Conservation (phyloP, 1,140 invertebrate species). For the Lordiphosa stackelbergi region DNA sequence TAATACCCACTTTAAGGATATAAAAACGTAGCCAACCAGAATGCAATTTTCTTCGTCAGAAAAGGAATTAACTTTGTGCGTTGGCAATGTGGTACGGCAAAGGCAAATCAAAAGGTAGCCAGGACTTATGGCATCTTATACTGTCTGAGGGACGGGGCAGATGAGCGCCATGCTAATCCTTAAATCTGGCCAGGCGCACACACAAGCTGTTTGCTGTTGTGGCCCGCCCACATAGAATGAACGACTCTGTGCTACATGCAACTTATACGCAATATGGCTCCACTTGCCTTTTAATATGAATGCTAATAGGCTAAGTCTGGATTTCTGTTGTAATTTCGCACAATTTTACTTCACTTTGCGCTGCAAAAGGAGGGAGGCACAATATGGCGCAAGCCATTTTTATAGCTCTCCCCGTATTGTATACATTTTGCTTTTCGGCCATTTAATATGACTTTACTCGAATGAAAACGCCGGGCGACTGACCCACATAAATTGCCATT, state of each 20-base stretch:
- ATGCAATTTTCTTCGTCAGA: constrained; percentile 64
- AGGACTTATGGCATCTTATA: constrained; percentile 37
- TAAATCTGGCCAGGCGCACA: constrained; percentile 69
- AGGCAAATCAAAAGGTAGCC: constrained; percentile 54
- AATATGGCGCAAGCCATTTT: constrained; percentile 66
- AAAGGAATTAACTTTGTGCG: constrained; percentile 67
- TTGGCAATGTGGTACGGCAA: constrained; percentile 10
- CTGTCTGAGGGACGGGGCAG: constrained; percentile 3
- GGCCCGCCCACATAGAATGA: constrained; percentile 30
- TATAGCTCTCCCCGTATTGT: constrained; percentile 46
- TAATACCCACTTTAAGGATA: constrained; percentile 9
- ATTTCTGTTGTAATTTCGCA: constrained; percentile 71
- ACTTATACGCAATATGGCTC: constrained; percentile 74
- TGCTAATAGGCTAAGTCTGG: constrained; percentile 75
- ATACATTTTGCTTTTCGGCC: constrained; percentile 4
- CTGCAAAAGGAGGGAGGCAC: constrained; percentile 46
- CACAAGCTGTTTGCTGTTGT: constrained; percentile 43
- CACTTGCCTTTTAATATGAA: constrained; percentile 76
- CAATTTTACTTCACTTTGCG: constrained; percentile 75
- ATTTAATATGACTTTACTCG: constrained; percentile 49
- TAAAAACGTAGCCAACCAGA: constrained; percentile 61
- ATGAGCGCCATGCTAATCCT: constrained; percentile 64
- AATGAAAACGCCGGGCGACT: constrained; percentile 47
- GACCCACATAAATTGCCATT: constrained; percentile 43
- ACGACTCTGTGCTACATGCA: constrained; percentile 31